Percentiles rank a stretch among this genome's conserved stretches.
These are phyloP conservation scores for Cheilosia vernalis DNA, from an alignment of 2,888 invertebrate genomes.

Conservation along the genomic window DNA sequence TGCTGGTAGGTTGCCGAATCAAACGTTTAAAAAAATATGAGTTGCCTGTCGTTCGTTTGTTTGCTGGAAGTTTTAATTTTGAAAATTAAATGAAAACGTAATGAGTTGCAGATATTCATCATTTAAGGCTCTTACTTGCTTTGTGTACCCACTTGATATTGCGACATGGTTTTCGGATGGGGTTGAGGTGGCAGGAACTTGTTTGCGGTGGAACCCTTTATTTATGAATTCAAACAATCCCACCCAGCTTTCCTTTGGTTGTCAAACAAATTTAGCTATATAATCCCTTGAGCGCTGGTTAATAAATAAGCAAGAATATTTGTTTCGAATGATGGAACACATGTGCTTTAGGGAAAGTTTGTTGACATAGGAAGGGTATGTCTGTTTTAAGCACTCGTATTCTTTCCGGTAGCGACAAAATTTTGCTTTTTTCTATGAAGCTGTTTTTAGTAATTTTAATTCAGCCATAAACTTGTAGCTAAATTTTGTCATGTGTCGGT, in stretches of 20 bases:
- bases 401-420: too few species aligned
- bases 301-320: neutral
- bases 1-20: constrained; percentile 24
- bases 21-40: constrained; percentile 18
- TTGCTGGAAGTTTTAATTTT: constrained; percentile 21
- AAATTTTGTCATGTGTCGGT: too few species aligned
- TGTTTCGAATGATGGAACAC: too few species aligned
- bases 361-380: too few species aligned
- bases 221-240: neutral
- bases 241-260: neutral
- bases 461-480: too few species aligned
- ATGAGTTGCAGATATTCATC: constrained; percentile 3
- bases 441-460: too few species aligned
- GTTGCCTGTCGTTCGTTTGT: neutral
- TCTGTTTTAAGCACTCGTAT: too few species aligned
- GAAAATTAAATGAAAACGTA: constrained; percentile 4
- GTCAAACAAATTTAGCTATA: neutral
- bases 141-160: neutral
- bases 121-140: neutral
- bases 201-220: neutral
- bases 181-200: neutral
- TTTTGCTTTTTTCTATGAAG: too few species aligned
- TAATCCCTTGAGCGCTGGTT: neutral
- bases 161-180: neutral
- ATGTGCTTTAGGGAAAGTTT: too few species aligned